Evolutionary conservation across 2,888 invertebrate species (phyloP).

Genomic region (Plagodis pulveraria): DNA sequence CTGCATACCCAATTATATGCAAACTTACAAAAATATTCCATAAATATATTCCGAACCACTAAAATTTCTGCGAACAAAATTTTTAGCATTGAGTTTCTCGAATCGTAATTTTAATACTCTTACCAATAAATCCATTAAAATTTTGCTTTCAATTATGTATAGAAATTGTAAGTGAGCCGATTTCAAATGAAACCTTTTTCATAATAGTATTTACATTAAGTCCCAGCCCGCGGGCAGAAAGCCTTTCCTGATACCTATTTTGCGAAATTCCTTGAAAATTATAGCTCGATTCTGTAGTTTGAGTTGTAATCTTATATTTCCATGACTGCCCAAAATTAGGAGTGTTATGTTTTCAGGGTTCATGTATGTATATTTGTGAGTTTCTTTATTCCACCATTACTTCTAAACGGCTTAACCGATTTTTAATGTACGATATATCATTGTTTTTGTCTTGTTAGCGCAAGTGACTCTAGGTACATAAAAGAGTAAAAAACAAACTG

Average conservation of each 20-base stretch:
- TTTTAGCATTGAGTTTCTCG: constrained; percentile 7
- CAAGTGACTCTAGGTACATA: no score
- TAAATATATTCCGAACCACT: constrained; percentile 15
- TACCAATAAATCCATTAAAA: constrained; percentile 19
- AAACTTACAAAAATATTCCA: no score
- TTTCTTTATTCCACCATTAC: no score
- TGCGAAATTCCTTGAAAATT: constrained; percentile 25
- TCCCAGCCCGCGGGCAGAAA: constrained; percentile 24
- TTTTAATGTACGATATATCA: no score
- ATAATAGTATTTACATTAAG: constrained; percentile 27
- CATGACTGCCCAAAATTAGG: no score
- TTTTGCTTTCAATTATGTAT: constrained; percentile 16
- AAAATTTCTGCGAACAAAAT: neutral
- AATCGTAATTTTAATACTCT: constrained; percentile 19
- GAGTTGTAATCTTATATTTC: constrained; percentile 1
- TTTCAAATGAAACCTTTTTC: constrained; percentile 27
- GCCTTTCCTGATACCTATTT: constrained; percentile 29
- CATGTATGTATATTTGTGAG: no score
- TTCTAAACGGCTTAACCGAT: no score
- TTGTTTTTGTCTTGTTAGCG: no score
- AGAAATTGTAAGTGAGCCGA: constrained; percentile 19
- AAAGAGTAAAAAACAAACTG: no score
- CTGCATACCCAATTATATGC: no score
- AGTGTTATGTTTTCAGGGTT: no score
- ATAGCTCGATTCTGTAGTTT: constrained; percentile 15